Base-by-base conservation (phyloP, 2,797 vertebrate genomes). In the Ceryle rudis region DNA sequence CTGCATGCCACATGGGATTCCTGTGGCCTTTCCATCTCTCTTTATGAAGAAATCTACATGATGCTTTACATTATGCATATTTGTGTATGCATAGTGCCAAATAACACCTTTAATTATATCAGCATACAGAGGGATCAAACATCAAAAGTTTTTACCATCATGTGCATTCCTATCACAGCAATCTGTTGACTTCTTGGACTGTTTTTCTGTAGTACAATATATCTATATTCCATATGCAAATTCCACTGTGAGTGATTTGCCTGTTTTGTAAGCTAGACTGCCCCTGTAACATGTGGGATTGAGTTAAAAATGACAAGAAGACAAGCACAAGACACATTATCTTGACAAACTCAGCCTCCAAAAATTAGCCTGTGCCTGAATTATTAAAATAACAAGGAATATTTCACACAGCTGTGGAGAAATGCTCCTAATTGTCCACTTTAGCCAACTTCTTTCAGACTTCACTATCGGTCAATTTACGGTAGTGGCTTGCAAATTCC, bases 301-400 rank as follows among this genome's bases (percentile, higher is more conserved):
- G 98, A 99, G 99, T 99, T 99, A 98, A 98, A 99, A 99, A 98
- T 99, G 99, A 99, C 99, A 99, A 98, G 98, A 95, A 98, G 99
- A 99, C 98, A 99, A 98, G 98, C 98, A 98, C 98, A 98, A 98
- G 97, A 98, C 98, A 98, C 98, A 99, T 99, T 99, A 99, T 98
- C 99, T 98, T 99, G 99, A 99, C 99, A 99, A 98, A 99, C 98
- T 98, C 98, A 98, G 98, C 98, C 98, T 99, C 98, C 97, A 97
- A 98, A 99, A 99, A 99, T 99, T 99, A 99, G 98, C 98, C 97
- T 97, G 97, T 97, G 98, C 98, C 98, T 99, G 98, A 99, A 99
- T 99, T 99, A 99, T 99, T 99, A 98, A 99, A 99, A 99, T 99
- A 99, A 99, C 99, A 99, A 99, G 99, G 98, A 98, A 98, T 99